Evolutionary conservation across 2,113 vertebrate species (phyloP), one percentile per base, ranked within the genome.

Genomic region (Solenodon paradoxus): DNA sequence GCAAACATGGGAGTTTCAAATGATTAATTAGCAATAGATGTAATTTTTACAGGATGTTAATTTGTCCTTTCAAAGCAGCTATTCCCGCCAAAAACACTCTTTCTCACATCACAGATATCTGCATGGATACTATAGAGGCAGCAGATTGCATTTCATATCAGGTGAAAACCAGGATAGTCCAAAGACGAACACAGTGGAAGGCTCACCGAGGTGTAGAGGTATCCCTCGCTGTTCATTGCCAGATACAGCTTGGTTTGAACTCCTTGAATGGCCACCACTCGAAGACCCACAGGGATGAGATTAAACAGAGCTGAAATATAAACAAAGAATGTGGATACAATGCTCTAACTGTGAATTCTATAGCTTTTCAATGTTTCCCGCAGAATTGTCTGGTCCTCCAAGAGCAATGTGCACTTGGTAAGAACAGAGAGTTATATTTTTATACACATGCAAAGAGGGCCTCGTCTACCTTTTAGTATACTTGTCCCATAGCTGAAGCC

Each of bases 181-280:
- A 11, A 11, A 42, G 82, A 90, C 13, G 49, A 66, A 77, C 17
- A 45, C 24, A 35, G 28, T 51, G 10, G 2, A 55, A 96, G 64
- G 99, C 99, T 99, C 98, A 99, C 99, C 96, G 99, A 99, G 98
- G 99, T 99, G 96, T 99, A 99, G 86, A 99, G 98, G 98, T 98
- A 99, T 97, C 99, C 99, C 98, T 99, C 99, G 13, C 99, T 99
- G 98, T 99, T 99, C 99, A 99, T 99, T 88, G 99, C 99, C 99
- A 99, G 98, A 90, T 99, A 99, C 53, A 99, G 98, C 98, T 99
- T 99, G 96, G 99, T 99, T 98, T 99, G 99, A 98, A 99, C 99
- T 85, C 99, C 99, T 98, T 99, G 99, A 98, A 99, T 99, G 96
- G 99, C 99, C 98, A 99, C 99, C 98, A 99, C 99, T 98, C 99